Evolutionary conservation across 2,113 vertebrate genomes (phyloP).

Genomic region (Lontra canadensis): DNA sequence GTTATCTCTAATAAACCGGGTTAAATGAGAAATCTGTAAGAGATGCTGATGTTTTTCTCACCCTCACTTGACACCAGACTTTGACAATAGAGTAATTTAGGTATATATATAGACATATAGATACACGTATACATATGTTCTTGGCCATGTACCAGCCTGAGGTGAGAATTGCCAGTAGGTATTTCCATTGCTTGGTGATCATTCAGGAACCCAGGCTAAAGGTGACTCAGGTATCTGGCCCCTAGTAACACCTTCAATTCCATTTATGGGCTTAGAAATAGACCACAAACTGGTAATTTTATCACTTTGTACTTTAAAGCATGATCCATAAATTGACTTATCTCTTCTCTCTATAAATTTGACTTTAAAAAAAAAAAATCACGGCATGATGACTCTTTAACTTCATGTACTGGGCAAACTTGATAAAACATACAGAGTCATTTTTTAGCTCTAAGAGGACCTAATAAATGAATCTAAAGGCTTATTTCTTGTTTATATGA

Average conservation of each 20-base stretch:
- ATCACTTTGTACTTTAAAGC: conserved; percentile 34
- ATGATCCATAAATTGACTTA: not conserved
- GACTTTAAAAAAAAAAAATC: not conserved
- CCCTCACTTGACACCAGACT: not conserved
- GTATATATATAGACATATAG: too few species aligned
- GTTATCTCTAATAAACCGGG: not conserved
- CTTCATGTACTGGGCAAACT: not conserved
- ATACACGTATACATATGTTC: too few species aligned
- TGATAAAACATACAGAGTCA: not conserved
- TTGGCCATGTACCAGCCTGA: not conserved
- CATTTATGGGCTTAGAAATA: conserved; percentile 1
- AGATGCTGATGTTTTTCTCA: conserved; percentile 19
- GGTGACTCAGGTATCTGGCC: not conserved
- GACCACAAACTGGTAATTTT: not conserved
- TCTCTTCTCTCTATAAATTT: not conserved
- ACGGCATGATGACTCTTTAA: not conserved
- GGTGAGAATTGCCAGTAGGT: not conserved
- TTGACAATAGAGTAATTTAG: not conserved
- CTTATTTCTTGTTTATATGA: not conserved
- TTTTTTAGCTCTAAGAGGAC: not conserved
- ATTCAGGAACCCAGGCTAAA: not conserved
- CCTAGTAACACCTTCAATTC: not conserved
- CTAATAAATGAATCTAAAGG: not conserved
- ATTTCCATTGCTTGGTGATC: not conserved
- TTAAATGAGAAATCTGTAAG: not conserved